Percentiles rank a stretch among this genome's conserved stretches.
Conservation (phyloP, 2,797 vertebrate species). For the Scarus forsteni region DNA sequence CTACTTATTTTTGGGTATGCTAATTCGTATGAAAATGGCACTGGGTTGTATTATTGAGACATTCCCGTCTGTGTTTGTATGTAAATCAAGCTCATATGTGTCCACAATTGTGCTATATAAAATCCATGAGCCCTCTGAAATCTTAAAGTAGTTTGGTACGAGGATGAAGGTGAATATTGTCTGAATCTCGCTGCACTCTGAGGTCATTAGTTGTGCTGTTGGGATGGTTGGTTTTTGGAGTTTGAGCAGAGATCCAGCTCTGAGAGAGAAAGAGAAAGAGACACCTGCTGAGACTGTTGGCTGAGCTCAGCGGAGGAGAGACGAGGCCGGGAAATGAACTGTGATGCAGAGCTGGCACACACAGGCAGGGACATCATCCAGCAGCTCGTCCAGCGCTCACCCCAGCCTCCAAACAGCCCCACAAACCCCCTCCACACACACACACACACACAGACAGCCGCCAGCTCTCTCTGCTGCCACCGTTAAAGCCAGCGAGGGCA, state of each 20-base stretch:
- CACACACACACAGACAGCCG: constrained; percentile 13
- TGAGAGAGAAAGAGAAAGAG: constrained; percentile 53
- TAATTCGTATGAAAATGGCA: too few relatives aligned
- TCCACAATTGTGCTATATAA: too few relatives aligned
- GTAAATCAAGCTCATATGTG: too few relatives aligned
- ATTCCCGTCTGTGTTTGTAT: too few relatives aligned
- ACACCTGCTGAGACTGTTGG: constrained; percentile 81
- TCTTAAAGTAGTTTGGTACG: neutral
- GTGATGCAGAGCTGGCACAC: constrained; percentile 72
- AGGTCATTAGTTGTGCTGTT: constrained; percentile 34
- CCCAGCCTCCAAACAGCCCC: neutral
- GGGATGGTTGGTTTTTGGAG: constrained; percentile 37
- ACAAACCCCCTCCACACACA: neutral
- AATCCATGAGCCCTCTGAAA: neutral
- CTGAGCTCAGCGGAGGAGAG: constrained; percentile 66
- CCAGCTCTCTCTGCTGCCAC: constrained; percentile 40
- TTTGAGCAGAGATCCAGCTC: constrained; percentile 43
- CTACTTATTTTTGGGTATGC: too few relatives aligned
- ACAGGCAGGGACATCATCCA: constrained; percentile 69
- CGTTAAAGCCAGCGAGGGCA: constrained; percentile 74
- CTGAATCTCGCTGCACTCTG: constrained; percentile 13
- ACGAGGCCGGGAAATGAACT: constrained; percentile 75
- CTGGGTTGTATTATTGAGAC: too few relatives aligned
- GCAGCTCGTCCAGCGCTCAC: constrained; percentile 60
- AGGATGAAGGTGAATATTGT: constrained; percentile 12